phyloP scores from a whole-genome alignment of 64 coral and sea anemone genomes.

The Astreopora myriophthalma region DNA sequence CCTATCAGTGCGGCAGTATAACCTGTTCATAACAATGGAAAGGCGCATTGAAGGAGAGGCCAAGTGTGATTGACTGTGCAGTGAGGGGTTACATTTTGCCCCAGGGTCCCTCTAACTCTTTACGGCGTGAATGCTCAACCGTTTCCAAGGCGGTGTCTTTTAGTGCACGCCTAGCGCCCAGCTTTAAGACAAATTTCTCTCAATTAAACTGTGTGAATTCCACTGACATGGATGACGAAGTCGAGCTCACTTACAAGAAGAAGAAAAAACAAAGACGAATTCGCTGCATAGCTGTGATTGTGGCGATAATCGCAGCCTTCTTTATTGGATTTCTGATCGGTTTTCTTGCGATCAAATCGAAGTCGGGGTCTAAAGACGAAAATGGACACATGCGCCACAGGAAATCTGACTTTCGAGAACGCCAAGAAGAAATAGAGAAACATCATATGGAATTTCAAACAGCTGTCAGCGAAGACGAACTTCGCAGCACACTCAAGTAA shows the following conservation, averaged over 20 bases:
- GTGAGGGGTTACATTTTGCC: too few species aligned
- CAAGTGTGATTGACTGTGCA: too few species aligned
- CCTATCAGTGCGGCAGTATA: too few species aligned
- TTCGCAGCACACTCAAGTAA: conserved; percentile 62
- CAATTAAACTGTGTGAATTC: not conserved
- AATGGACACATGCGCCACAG: not conserved
- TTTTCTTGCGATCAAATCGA: conserved; percentile 27
- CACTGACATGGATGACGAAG: not conserved
- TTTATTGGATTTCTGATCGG: conserved; percentile 75
- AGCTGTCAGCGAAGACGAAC: conserved; percentile 2
- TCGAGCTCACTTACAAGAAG: conserved; percentile 30
- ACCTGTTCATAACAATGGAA: too few species aligned
- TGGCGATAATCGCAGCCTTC: conserved; percentile 33
- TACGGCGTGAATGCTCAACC: not conserved
- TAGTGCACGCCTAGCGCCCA: too few species aligned
- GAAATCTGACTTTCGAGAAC: not conserved
- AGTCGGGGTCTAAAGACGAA: not conserved
- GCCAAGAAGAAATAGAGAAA: not conserved
- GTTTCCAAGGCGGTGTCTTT: not conserved
- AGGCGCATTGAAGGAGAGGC: too few species aligned
- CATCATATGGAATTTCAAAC: conserved; percentile 18
- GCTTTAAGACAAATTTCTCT: not conserved
- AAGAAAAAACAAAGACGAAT: conserved; percentile 32
- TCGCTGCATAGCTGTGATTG: conserved; percentile 52
- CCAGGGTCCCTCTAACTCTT: too few species aligned